phyloP scores from a whole-genome alignment of 2,888 invertebrate species.

The Galerucella calmariensis region DNA sequence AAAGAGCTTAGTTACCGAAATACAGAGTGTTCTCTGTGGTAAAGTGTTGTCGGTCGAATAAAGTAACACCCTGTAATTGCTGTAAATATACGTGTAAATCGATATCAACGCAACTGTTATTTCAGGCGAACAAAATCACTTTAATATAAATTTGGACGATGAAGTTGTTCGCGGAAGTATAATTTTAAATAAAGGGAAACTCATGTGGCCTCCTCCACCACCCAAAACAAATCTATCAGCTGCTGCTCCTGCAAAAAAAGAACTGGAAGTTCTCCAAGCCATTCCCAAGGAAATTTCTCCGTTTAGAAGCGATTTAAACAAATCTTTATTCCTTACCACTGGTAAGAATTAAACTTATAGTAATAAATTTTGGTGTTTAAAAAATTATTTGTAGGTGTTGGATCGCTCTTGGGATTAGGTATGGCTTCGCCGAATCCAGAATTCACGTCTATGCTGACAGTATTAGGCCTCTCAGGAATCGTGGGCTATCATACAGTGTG shows the following conservation, averaged over 20 bases:
- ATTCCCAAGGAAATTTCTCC: constrained; percentile 66
- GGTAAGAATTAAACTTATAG: constrained; percentile 64
- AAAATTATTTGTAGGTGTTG: constrained; percentile 69
- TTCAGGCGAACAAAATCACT: constrained; percentile 80
- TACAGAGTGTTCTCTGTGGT: too few species aligned
- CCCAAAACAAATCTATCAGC: constrained; percentile 67
- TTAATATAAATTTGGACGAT: constrained; percentile 82
- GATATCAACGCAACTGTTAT: constrained; percentile 7
- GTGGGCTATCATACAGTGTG: constrained; percentile 91
- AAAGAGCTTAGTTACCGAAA: too few species aligned
- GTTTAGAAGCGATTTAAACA: constrained; percentile 77
- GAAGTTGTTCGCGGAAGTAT: constrained; percentile 89
- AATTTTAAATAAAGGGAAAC: constrained; percentile 77
- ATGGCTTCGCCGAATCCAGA: constrained; percentile 83
- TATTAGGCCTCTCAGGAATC: constrained; percentile 83
- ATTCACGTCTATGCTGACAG: constrained; percentile 89
- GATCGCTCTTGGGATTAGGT: constrained; percentile 76
- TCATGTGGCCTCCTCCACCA: constrained; percentile 85
- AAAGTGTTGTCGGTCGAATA: too few species aligned
- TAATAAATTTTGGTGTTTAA: constrained; percentile 10
- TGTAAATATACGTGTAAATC: constrained; percentile 8
- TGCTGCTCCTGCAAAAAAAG: constrained; percentile 62
- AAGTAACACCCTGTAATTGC: too few species aligned
- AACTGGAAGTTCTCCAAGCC: constrained; percentile 52
- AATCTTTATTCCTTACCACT: constrained; percentile 74